Evolutionary conservation across 1,140 invertebrate genomes (phyloP).

Genomic region (Drosophila teissieri): DNA sequence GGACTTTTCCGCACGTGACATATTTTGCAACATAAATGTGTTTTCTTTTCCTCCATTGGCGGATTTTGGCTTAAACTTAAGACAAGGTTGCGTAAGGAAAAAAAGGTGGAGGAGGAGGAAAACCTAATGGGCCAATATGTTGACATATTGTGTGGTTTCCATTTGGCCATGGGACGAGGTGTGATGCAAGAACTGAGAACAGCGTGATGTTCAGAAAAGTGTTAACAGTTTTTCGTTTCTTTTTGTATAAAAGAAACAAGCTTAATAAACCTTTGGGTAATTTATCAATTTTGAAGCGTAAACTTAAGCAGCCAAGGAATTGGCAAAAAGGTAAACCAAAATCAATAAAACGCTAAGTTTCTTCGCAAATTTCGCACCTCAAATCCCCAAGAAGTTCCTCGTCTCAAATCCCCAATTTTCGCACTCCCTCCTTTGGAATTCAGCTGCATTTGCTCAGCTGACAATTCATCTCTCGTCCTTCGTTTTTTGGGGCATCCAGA

Average conservation of each 20-base stretch:
- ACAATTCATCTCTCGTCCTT: constrained; percentile 46
- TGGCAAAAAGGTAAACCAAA: constrained; percentile 19
- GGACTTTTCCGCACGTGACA: constrained; percentile 71
- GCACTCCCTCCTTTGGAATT: constrained; percentile 1
- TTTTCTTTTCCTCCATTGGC: constrained; percentile 16
- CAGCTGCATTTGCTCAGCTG: constrained; percentile 43
- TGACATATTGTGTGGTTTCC: constrained; percentile 52
- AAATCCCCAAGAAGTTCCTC: constrained; percentile 20
- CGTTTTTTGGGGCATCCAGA: constrained; percentile 2
- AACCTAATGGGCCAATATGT: constrained; percentile 15
- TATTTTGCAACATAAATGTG: constrained; percentile 58
- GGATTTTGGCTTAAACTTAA: constrained; percentile 44
- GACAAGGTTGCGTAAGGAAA: constrained; percentile 26
- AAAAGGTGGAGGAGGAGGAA: neutral
- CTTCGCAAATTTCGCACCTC: constrained; percentile 14
- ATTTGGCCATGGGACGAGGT: constrained; percentile 17
- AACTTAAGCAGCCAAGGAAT: too few relatives aligned
- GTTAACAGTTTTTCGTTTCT: too few relatives aligned
- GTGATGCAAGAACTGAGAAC: neutral
- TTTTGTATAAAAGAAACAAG: too few relatives aligned
- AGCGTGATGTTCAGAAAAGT: neutral
- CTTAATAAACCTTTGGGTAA: too few relatives aligned
- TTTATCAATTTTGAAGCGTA: too few relatives aligned
- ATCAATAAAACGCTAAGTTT: constrained; percentile 33
- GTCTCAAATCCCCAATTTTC: neutral